Percentiles rank a stretch among this genome's conserved stretches.
Conservation (phyloP, 2,888 invertebrate species). For the Strigamia maritima region DNA sequence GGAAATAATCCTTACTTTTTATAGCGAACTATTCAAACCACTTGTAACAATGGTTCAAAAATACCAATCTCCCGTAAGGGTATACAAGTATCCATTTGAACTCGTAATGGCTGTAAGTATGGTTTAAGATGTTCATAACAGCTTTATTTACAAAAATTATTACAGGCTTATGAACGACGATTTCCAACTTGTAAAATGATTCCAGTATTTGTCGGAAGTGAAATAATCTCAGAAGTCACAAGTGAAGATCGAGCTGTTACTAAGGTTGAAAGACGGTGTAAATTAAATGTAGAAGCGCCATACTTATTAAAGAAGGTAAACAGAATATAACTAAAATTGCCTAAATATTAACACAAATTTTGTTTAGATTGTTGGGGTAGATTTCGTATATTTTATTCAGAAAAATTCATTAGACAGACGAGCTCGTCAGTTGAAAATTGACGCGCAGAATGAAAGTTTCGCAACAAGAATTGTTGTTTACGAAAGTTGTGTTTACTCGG, state of each 20-base stretch:
- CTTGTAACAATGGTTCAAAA: conserved; percentile 80
- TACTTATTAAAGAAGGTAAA: conserved; percentile 85
- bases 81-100: conserved; percentile 92
- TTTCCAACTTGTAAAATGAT: conserved; percentile 93
- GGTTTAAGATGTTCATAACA: too few relatives aligned
- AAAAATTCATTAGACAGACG: conserved; percentile 79
- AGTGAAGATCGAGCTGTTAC: conserved; percentile 73
- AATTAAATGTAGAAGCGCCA: conserved; percentile 87
- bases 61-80: conserved; percentile 89
- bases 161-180: conserved; percentile 85
- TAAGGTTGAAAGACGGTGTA: conserved; percentile 78
- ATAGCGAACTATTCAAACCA: too few relatives aligned
- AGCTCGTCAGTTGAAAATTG: conserved; percentile 75
- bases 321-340: background rate
- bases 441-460: conserved; percentile 90
- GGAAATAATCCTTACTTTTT: too few relatives aligned
- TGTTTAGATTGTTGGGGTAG: conserved; percentile 81
- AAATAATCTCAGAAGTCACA: conserved; percentile 71
- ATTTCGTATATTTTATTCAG: conserved; percentile 85
- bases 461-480: conserved; percentile 74
- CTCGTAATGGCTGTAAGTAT: conserved; percentile 89
- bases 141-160: conserved; percentile 47
- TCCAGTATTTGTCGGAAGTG: conserved; percentile 87
- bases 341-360: background rate
- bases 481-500: conserved; percentile 83